Conservation (phyloP, 2,113 vertebrate genomes). For the Phaethon lepturus region DNA sequence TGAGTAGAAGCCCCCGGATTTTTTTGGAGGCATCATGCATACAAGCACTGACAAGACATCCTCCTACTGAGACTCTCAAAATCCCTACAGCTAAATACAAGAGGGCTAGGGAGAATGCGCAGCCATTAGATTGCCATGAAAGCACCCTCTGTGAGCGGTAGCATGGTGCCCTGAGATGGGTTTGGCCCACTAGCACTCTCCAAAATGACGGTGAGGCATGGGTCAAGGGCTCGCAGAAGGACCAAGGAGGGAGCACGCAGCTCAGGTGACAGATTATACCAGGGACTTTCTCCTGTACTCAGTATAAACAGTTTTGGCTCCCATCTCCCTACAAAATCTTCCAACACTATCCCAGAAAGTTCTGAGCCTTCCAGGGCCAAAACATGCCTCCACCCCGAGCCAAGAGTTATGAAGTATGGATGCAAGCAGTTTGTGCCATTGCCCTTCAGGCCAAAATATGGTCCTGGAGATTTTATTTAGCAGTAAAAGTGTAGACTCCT, state of each 20-base stretch:
- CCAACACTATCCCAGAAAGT: rapidly evolving
- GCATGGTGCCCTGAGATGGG: neutral
- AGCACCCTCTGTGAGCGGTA: neutral
- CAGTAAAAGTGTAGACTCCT: neutral
- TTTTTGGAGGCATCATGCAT: neutral
- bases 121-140: neutral
- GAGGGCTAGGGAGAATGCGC: neutral
- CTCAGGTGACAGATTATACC: rapidly evolving
- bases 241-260: rapidly evolving
- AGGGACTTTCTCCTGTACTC: neutral
- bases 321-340: neutral
- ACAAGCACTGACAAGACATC: neutral
- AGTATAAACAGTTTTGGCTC: neutral
- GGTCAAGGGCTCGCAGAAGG: neutral
- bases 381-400: rapidly evolving
- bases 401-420: neutral
- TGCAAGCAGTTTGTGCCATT: neutral
- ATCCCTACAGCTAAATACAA: neutral
- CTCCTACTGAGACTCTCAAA: neutral
- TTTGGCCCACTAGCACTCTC: neutral
- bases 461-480: neutral
- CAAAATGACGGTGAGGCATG: neutral
- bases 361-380: neutral
- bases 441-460: neutral
- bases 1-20: neutral